These are phyloP conservation scores for Dasypogon diadema DNA, from an alignment of 2,888 invertebrate species.

Conservation along the genomic window DNA sequence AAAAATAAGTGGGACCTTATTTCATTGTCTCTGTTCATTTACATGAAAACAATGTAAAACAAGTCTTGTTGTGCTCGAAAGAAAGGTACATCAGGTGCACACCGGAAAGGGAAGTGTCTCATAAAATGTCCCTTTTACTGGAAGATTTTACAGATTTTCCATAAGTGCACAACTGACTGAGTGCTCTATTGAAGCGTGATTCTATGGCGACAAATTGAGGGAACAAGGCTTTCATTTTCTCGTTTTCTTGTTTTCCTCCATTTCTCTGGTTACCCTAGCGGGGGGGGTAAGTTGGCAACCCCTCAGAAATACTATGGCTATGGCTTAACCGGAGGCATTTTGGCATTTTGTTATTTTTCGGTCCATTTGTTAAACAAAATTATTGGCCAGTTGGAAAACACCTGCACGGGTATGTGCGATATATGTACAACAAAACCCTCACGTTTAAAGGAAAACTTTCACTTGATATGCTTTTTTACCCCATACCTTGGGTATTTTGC, in stretches of 20 bases:
- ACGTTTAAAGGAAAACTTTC: background rate
- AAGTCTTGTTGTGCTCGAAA: background rate
- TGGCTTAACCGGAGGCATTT: background rate
- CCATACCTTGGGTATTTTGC: background rate
- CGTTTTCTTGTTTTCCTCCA: background rate
- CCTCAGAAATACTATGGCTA: background rate
- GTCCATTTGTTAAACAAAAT: slow-evolving; percentile 44
- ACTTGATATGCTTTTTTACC: background rate
- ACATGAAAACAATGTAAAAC: background rate
- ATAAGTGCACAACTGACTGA: slow-evolving; percentile 18
- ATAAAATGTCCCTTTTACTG: background rate
- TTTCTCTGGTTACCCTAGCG: background rate
- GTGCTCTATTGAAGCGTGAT: slow-evolving; percentile 22
- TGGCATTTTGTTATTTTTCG: slow-evolving; percentile 42
- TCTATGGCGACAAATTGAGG: background rate
- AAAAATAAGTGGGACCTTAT: background rate
- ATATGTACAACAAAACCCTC: background rate
- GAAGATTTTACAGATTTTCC: slow-evolving; percentile 1
- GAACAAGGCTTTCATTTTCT: slow-evolving; percentile 6
- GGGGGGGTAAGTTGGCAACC: background rate
- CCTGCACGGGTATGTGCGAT: background rate
- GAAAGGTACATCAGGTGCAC: background rate
- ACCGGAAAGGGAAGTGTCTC: background rate
- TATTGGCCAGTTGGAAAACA: slow-evolving; percentile 33
- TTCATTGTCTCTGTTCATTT: background rate